Evolutionary conservation across 2,888 invertebrate species (phyloP).

Genomic region (Acrobasis repandana): DNA sequence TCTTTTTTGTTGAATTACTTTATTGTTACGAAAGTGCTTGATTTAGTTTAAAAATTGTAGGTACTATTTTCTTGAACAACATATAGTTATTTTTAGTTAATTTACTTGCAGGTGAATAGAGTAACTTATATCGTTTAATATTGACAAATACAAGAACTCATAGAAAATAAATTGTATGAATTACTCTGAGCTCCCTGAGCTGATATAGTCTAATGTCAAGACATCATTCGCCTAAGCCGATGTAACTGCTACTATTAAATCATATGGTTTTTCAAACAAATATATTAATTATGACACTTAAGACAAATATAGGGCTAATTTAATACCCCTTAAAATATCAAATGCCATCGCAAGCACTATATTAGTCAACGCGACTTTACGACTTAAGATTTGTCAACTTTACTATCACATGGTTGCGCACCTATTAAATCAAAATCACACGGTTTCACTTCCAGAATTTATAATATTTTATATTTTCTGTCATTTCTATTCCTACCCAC

Average conservation of each 20-base stretch:
- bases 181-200: no score
- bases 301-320: conserved; percentile 9
- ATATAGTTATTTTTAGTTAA: no score
- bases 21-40: no score
- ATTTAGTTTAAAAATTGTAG: no score
- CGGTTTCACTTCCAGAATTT: conserved; percentile 40
- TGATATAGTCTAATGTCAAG: no score
- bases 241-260: not conserved
- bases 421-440: conserved; percentile 56
- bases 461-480: conserved; percentile 63
- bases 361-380: conserved; percentile 45
- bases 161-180: no score
- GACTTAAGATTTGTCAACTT: conserved; percentile 57
- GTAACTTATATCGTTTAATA: no score
- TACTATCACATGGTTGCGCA: conserved; percentile 49
- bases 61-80: no score
- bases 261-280: conserved; percentile 6
- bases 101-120: no score
- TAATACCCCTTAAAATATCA: conserved; percentile 35
- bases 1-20: no score
- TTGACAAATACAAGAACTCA: no score
- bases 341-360: conserved; percentile 45
- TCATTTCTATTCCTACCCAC: conserved; percentile 74
- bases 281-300: not conserved
- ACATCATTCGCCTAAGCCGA: not conserved